Conservation (phyloP, 1,140 invertebrate genomes). For the Chymomyza costata region DNA sequence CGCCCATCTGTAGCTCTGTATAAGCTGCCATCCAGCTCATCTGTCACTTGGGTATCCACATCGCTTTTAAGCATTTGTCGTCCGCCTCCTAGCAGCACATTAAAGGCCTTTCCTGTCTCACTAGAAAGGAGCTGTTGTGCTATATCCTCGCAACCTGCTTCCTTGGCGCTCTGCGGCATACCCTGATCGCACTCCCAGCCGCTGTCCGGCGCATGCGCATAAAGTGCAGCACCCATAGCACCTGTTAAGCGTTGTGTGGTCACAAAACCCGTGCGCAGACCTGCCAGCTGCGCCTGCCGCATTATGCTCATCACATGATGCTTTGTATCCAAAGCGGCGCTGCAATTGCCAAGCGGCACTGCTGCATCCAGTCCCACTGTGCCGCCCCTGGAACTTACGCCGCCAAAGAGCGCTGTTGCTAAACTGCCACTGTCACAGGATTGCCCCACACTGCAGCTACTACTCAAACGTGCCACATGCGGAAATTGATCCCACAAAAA, state of each 20-base stretch:
- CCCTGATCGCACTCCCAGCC: conserved; percentile 50
- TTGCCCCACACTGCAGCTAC: conserved; percentile 36
- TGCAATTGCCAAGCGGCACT: conserved; percentile 6
- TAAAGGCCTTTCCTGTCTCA: conserved; percentile 27
- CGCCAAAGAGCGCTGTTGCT: conserved; percentile 34
- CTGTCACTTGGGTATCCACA: conserved; percentile 20
- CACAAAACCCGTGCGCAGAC: conserved; percentile 54
- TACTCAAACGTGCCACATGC: conserved; percentile 37
- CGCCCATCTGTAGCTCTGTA: conserved; percentile 43
- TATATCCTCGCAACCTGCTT: conserved; percentile 40
- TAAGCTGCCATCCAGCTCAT: conserved; percentile 35
- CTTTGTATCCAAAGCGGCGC: background rate
- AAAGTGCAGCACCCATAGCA: conserved; percentile 39
- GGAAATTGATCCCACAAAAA: conserved; percentile 50
- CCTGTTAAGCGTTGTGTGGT: conserved; percentile 50
- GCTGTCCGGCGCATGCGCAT: conserved; percentile 8
- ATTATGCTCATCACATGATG: conserved; percentile 37
- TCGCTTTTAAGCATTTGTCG: conserved; percentile 45
- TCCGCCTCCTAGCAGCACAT: conserved; percentile 57
- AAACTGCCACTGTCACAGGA: conserved; percentile 32
- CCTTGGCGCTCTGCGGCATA: conserved; percentile 18
- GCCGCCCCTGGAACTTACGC: conserved; percentile 24
- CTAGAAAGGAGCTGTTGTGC: conserved; percentile 44
- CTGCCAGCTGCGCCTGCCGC: conserved; percentile 44
- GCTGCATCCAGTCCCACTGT: conserved; percentile 2